These are phyloP conservation scores for Psittacus erithacus DNA, from an alignment of 2,113 vertebrate genomes.

Conservation along the genomic window DNA sequence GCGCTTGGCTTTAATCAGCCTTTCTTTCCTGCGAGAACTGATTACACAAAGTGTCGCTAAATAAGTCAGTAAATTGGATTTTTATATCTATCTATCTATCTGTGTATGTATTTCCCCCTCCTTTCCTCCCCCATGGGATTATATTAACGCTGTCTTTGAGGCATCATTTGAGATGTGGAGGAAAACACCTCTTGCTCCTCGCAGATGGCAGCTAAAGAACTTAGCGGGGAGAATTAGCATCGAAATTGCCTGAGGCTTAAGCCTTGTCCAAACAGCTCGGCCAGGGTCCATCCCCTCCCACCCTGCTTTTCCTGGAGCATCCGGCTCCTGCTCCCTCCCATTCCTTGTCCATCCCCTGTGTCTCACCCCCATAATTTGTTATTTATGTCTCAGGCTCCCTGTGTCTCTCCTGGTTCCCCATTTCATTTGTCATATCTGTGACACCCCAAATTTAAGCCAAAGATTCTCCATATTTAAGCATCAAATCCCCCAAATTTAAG, in stretches of 20 bases:
- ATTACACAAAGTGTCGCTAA: constrained; percentile 50
- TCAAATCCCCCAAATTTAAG: neutral
- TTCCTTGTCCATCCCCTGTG: fast-evolving
- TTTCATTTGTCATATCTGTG: fast-evolving
- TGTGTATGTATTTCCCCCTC: neutral
- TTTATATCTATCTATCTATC: neutral
- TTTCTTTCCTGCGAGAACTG: constrained; percentile 56
- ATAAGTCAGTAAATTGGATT: constrained; percentile 39
- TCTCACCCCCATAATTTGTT: neutral
- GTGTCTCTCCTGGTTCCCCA: neutral
- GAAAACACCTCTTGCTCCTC: neutral
- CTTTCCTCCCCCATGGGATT: neutral
- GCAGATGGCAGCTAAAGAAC: neutral
- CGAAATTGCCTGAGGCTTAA: neutral
- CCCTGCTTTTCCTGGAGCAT: neutral
- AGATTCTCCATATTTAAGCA: neutral
- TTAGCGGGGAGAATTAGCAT: neutral
- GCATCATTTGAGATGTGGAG: neutral
- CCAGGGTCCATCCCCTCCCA: neutral
- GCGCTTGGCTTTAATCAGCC: constrained; percentile 62
- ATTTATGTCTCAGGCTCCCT: neutral
- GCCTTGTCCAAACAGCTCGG: neutral
- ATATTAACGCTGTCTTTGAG: neutral
- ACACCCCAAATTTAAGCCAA: neutral
- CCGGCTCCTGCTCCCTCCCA: neutral